phyloP scores from a whole-genome alignment of 1,140 invertebrate species.

The Zaprionus tsacasi region DNA sequence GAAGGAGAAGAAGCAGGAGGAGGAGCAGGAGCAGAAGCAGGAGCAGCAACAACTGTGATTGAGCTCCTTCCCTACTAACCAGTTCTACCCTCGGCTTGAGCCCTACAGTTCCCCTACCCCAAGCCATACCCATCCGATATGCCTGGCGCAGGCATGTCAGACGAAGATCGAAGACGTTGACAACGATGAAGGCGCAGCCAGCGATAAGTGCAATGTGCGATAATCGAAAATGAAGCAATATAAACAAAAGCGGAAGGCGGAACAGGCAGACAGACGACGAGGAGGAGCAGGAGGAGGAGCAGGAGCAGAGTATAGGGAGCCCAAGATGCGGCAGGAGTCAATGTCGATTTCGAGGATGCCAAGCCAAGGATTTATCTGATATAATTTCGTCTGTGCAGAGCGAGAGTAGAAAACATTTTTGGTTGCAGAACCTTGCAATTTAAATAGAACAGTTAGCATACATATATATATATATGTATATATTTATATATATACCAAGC shows the following conservation, averaged over 20 bases:
- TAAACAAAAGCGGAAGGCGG: slow-evolving; percentile 57
- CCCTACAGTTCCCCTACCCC: neutral
- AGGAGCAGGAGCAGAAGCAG: neutral
- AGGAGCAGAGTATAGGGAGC: neutral
- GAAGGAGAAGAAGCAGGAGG: slow-evolving; percentile 15
- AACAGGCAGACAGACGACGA: slow-evolving; percentile 16
- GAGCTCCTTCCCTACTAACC: slow-evolving; percentile 40
- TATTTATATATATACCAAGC: neutral
- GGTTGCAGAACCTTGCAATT: neutral
- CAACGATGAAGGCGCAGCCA: slow-evolving; percentile 53
- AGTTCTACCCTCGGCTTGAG: neutral
- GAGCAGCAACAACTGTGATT: slow-evolving; percentile 53
- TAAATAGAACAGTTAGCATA: slow-evolving; percentile 3
- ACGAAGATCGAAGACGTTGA: slow-evolving; percentile 75
- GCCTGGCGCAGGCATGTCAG: slow-evolving; percentile 22
- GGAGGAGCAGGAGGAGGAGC: neutral
- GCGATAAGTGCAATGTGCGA: slow-evolving; percentile 74
- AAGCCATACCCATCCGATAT: slow-evolving; percentile 8
- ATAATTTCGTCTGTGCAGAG: slow-evolving; percentile 14
- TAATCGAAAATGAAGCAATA: slow-evolving; percentile 78
- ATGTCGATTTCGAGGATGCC: slow-evolving; percentile 9
- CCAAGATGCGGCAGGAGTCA: neutral
- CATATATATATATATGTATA: neutral
- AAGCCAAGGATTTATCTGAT: slow-evolving; percentile 39
- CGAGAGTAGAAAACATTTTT: slow-evolving; percentile 18